Conservation (phyloP, 2,113 vertebrate species). For the Aspiorhynchus laticeps region DNA sequence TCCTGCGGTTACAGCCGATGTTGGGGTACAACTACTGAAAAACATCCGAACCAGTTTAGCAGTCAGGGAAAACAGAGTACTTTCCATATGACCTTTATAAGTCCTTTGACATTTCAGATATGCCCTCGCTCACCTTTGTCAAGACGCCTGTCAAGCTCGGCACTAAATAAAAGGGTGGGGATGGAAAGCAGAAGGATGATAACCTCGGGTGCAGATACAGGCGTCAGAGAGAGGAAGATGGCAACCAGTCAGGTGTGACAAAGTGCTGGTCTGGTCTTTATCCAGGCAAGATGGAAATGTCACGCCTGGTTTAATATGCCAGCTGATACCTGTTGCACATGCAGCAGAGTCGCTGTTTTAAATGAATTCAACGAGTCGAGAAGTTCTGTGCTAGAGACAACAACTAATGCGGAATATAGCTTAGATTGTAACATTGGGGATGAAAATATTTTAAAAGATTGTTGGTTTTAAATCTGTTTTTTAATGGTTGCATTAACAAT, state of each 20-base stretch:
- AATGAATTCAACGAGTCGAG: constrained; percentile 2
- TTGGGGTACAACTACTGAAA: constrained; percentile 25
- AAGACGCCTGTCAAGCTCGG: constrained; percentile 65
- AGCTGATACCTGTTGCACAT: constrained; percentile 28
- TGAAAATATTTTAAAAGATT: no score
- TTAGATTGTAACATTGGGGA: no score
- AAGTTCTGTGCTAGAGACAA: not conserved
- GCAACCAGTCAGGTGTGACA: constrained; percentile 36
- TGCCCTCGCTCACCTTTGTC: constrained; percentile 74
- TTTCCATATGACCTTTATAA: constrained; percentile 80
- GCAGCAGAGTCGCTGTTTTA: not conserved
- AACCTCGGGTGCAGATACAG: constrained; percentile 16
- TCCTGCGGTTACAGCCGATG: not conserved
- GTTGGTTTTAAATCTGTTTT: no score
- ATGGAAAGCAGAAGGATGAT: constrained; percentile 11
- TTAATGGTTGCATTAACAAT: no score
- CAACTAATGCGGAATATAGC: not conserved
- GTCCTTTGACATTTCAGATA: constrained; percentile 78
- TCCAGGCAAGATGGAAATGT: constrained; percentile 43
- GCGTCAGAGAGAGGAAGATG: constrained; percentile 44
- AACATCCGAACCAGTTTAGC: constrained; percentile 67
- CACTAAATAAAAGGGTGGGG: constrained; percentile 67
- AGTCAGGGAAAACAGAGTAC: constrained; percentile 71
- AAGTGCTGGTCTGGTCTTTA: constrained; percentile 39
- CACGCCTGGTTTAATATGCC: constrained; percentile 39